Base-by-base conservation (phyloP, 2,797 vertebrate species). In the Columba guinea region DNA sequence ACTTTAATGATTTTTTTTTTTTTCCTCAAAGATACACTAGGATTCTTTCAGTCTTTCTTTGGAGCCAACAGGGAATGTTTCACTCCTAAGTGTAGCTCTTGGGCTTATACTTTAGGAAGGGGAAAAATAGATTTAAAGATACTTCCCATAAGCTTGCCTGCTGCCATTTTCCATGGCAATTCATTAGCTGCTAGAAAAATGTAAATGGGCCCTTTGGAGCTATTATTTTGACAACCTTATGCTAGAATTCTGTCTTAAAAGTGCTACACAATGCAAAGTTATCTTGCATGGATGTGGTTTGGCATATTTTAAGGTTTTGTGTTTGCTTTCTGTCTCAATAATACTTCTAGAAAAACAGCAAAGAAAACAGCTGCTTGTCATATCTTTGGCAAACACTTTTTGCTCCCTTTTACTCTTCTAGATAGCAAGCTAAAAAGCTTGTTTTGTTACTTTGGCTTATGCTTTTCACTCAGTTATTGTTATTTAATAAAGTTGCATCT, bases 201-300 rank as follows among this genome's bases (percentile, higher is more conserved):
- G 74, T 79, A 93, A 94, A 84, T 74, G 15, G 77, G 56, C 63
- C 80, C 80, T 84, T 95, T 90, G 93, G 93, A 95, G 41, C 77
- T 90, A 48, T 93, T 87, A 64, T 84, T 94, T 92, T 90, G 74
- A 60, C 95, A 89, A 34, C 44, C 59, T 87, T 93, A 67, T 90
- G 94, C 49, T 96, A 67, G 60, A 93, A 60, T 93, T 95, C 91
- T 93, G 39, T 87, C 67, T 93, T 91, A 26, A 79, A 94, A 90
- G 62, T 48, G 21, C n/a, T 90, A 62, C 46, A 53, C 20, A 84
- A 49, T 80, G 46, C 39, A 44, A 87, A 94, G 67, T 94, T 94
- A 78, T 70, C 83, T 65, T 91, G 58, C 13, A 5, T 68, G 22
- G 23, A 74, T 87, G 56, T 6, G 17, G 16, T 67, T 51, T 74